Percentiles rank a stretch among this genome's conserved stretches.
phyloP scores from a whole-genome alignment of 2,888 invertebrate species.

The Hirudinaria manillensis region DNA sequence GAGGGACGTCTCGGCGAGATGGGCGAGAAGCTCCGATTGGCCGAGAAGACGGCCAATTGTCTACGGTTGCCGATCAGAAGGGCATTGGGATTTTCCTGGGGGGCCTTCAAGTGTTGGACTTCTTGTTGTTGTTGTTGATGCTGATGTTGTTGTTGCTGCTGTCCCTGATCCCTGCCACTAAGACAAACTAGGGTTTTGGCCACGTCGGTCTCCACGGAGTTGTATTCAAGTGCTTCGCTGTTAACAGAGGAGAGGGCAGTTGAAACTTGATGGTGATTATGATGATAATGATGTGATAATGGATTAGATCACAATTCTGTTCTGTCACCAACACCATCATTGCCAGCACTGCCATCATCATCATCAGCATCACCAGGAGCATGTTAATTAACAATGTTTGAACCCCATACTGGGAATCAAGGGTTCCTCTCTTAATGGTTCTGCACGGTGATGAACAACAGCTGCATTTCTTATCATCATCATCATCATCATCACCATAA shows the following conservation, averaged over 20 bases:
- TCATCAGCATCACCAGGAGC: not conserved
- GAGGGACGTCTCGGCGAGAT: conserved; percentile 6
- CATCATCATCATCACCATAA: no score
- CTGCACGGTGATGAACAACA: no score
- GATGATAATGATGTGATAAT: not conserved
- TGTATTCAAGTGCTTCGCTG: conserved; percentile 20
- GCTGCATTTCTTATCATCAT: no score
- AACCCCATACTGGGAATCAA: no score
- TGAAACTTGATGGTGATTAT: not conserved
- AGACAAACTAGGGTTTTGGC: conserved; percentile 91
- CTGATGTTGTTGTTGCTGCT: conserved; percentile 23
- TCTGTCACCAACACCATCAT: no score
- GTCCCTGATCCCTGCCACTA: conserved; percentile 55
- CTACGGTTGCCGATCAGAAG: conserved; percentile 4
- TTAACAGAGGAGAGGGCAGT: no score
- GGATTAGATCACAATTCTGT: no score
- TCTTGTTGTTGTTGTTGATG: conserved; percentile 18
- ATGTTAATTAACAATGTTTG: no score
- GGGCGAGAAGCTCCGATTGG: not conserved
- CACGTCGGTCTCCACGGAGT: conserved; percentile 73
- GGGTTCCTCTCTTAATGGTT: no score
- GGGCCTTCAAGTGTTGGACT: not conserved
- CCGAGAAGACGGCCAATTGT: conserved; percentile 1
- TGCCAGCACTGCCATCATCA: not conserved
- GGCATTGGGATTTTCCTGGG: not conserved